phyloP scores from a whole-genome alignment of 37 sponge, comb jelly and placozoan genomes.

The Oscarella lobularis region DNA sequence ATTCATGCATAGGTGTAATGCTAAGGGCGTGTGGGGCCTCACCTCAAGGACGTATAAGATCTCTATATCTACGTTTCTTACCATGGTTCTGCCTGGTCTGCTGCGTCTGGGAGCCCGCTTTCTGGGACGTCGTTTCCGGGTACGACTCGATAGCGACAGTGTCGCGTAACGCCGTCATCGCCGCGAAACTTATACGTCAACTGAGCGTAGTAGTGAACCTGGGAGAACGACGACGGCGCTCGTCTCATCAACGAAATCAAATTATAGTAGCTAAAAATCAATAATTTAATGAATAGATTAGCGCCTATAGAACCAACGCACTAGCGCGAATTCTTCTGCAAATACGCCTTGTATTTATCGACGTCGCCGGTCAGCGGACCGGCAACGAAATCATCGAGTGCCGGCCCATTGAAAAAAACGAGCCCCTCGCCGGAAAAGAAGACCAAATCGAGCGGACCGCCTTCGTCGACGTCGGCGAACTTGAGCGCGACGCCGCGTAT shows the following conservation, averaged over 20 bases:
- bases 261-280: background rate
- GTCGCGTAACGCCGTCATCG: background rate
- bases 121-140: background rate
- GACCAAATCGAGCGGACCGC: background rate
- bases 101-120: background rate
- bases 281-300: background rate
- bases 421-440: background rate
- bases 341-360: background rate
- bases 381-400: background rate
- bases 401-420: background rate
- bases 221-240: background rate
- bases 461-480: background rate
- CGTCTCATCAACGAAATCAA: background rate
- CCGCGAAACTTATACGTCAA: background rate
- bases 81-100: background rate
- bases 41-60: too few species aligned
- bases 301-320: background rate
- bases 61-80: background rate
- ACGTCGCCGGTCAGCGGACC: background rate
- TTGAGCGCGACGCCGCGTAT: background rate
- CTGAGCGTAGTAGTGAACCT: background rate
- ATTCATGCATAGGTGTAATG: too few species aligned
- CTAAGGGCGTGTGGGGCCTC: too few species aligned
- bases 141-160: background rate
- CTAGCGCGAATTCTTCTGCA: background rate